These are phyloP conservation scores for Antitype chi DNA, from an alignment of 2,888 invertebrate genomes.

Conservation along the genomic window DNA sequence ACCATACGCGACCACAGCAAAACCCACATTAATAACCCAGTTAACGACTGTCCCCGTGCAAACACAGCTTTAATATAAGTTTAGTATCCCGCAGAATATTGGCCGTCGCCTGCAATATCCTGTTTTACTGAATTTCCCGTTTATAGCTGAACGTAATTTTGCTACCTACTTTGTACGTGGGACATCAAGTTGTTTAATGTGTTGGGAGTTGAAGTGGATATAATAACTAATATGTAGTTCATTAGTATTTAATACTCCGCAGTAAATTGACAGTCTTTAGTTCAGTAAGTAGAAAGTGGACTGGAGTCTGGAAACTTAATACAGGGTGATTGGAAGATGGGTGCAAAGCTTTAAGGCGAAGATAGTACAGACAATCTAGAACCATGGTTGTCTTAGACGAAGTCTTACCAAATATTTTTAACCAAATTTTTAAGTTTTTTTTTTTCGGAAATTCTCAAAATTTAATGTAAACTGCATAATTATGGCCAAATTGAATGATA, in stretches of 20 bases:
- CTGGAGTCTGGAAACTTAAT: background rate
- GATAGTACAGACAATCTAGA: too few relatives aligned
- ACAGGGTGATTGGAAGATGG: too few relatives aligned
- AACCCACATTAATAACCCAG: slow-evolving; percentile 57
- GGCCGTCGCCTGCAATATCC: slow-evolving; percentile 65
- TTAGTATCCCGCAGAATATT: slow-evolving; percentile 65
- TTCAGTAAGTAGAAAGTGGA: background rate
- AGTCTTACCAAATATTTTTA: too few relatives aligned
- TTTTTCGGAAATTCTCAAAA: too few relatives aligned
- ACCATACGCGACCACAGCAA: slow-evolving; percentile 34
- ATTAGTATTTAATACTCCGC: too few relatives aligned
- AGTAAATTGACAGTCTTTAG: background rate
- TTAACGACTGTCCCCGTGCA: slow-evolving; percentile 56
- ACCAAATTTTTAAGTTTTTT: too few relatives aligned
- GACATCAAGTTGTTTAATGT: slow-evolving; percentile 43
- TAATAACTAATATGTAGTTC: background rate
- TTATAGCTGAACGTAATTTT: slow-evolving; percentile 56
- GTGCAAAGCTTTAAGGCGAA: too few relatives aligned
- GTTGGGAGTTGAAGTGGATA: background rate
- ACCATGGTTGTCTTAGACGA: too few relatives aligned
- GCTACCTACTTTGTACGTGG: slow-evolving; percentile 25
- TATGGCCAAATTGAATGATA: too few relatives aligned
- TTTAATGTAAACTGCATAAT: too few relatives aligned
- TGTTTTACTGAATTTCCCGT: slow-evolving; percentile 61
- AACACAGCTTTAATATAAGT: slow-evolving; percentile 63